Base-by-base conservation (phyloP, 2,797 vertebrate genomes). In the Sardinella longiceps region DNA sequence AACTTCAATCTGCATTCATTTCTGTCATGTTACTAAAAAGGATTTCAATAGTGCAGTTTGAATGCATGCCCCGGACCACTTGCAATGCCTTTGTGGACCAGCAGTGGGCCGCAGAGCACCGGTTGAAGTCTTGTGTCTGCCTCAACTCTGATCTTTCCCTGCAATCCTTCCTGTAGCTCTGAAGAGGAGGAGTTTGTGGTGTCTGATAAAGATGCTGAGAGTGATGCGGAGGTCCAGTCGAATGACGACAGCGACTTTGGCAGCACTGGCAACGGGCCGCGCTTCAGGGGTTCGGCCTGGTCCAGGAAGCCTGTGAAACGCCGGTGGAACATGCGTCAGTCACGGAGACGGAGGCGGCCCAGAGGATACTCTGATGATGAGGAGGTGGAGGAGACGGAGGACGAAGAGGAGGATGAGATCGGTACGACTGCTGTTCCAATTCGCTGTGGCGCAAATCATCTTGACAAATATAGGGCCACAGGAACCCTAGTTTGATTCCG, bases 281-380 rank as follows among this genome's bases (percentile, higher is more conserved):
- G 7, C 0, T 90, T 28, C 0, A 20, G 6, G 0, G 77, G 80
- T n/a, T 43, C 91, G 0, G 83, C 95, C 25, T 63, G 94, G 92
- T 70, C 81, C 92, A 85, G 92, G 87, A 94, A 92, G 45, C 86
- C 90, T 1, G 93, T 92, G 0, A 94, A 92, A 87, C 93, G 93
- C 48, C 94, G 97, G 80, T 96, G 94, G 5, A 91, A 90, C 85
- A 85, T 90, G 86, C 93, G 96, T 18, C 93, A 93, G 80, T 89
- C 95, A 83, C 94, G 94, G 82, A 93, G 95, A 88, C 94, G 96
- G 88, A 95, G 94, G 60, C 94, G 93, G 87, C 97, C 96, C 51
- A 96, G 93, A 91, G 96, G 96, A 20, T 99, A 98, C 86, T 99
- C 98, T 0, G 98, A 99, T 23, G 98, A 99, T 0, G 98, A 99